Percentiles rank a stretch among this genome's conserved stretches.
Conservation (phyloP, 2,797 vertebrate genomes). For the Bufotes viridis region DNA sequence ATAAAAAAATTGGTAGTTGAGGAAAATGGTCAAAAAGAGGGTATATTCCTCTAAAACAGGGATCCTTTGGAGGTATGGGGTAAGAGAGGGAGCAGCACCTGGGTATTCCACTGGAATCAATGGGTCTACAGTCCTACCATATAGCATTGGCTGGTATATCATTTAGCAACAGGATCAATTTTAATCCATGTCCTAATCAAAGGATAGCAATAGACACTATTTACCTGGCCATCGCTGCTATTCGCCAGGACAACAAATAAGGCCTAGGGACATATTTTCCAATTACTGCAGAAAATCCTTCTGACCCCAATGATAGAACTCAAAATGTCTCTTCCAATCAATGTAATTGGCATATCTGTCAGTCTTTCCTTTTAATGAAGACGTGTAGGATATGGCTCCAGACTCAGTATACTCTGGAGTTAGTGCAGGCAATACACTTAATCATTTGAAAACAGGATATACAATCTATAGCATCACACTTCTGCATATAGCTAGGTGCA, state of each 20-base stretch:
- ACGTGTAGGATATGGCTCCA: not conserved
- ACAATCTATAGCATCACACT: not conserved
- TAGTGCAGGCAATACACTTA: not conserved
- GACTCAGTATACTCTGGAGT: not conserved
- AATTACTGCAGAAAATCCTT: constrained; percentile 32
- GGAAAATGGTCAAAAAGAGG: no score
- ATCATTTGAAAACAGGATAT: not conserved
- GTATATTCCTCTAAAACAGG: no score
- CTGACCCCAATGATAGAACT: not conserved
- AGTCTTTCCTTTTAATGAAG: not conserved
- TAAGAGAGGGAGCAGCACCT: not conserved
- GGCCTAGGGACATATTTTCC: constrained; percentile 4
- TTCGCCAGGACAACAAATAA: constrained; percentile 15
- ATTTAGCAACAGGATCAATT: not conserved
- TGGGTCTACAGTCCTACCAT: not conserved
- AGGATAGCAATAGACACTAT: not conserved
- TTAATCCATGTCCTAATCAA: not conserved
- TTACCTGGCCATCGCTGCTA: constrained; percentile 11
- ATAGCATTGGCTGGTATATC: not conserved
- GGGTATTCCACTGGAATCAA: not conserved
- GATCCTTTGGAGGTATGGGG: no score
- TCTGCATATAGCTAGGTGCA: not conserved
- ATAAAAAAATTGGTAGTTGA: no score
- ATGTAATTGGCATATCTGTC: constrained; percentile 26
- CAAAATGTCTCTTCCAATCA: constrained; percentile 31